These are phyloP conservation scores for Metopia argyrocephala DNA, from an alignment of 2,888 invertebrate species.

Conservation along the genomic window DNA sequence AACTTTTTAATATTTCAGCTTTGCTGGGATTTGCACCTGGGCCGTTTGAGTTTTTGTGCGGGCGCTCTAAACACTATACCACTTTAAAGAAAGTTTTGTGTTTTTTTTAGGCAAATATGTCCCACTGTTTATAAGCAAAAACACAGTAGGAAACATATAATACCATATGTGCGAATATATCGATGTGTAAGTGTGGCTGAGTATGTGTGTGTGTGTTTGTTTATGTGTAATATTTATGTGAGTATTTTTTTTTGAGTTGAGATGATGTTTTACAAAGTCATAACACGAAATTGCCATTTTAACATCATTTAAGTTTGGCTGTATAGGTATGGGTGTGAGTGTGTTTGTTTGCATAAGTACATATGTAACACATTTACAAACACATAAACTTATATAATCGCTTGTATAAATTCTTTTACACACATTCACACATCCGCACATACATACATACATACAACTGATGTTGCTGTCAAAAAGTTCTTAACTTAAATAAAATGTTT, in stretches of 20 bases:
- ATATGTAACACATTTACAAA: not conserved
- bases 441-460: not conserved
- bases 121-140: too few species aligned
- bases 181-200: not conserved
- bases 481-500: constrained; percentile 44
- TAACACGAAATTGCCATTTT: constrained; percentile 62
- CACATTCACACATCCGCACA: not conserved
- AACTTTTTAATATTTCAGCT: too few species aligned
- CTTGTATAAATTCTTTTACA: not conserved
- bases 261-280: constrained; percentile 60
- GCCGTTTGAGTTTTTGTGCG: too few species aligned
- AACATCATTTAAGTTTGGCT: constrained; percentile 56
- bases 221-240: not conserved
- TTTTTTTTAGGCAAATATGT: too few species aligned
- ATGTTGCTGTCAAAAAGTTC: constrained; percentile 57
- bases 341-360: not conserved
- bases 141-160: too few species aligned
- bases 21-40: too few species aligned
- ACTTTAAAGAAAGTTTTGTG: too few species aligned
- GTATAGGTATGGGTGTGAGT: constrained; percentile 7
- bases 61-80: too few species aligned
- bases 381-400: not conserved
- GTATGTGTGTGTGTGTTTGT: not conserved
- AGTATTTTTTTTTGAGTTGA: constrained; percentile 19
- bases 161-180: too few species aligned